These are phyloP conservation scores for Sphyrna mokarran DNA, from an alignment of 2,113 vertebrate species.

Conservation along the genomic window DNA sequence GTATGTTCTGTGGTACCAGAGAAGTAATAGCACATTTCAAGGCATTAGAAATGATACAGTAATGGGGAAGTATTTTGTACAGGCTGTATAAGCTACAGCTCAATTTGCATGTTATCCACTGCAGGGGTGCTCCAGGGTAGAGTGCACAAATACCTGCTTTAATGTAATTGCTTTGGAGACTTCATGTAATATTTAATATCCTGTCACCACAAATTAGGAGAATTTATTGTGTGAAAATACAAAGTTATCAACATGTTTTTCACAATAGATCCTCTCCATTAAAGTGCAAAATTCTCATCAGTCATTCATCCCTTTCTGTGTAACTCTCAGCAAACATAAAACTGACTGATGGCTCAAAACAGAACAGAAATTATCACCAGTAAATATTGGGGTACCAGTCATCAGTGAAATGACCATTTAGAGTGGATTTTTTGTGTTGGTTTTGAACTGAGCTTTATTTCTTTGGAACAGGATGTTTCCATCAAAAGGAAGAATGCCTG, in stretches of 20 bases:
- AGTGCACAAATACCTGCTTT: conserved; percentile 83
- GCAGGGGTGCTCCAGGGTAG: conserved; percentile 63
- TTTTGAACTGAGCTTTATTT: background rate
- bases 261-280: background rate
- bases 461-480: background rate
- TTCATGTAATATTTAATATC: conserved; percentile 84
- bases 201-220: conserved; percentile 80
- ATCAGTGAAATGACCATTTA: background rate
- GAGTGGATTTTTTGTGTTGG: background rate
- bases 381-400: background rate
- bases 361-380: background rate
- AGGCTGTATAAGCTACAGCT: conserved; percentile 15
- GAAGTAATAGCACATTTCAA: background rate
- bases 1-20: background rate
- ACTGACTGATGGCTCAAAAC: background rate
- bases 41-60: background rate
- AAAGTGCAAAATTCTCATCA: conserved; percentile 12
- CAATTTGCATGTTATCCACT: conserved; percentile 72
- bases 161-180: conserved; percentile 90
- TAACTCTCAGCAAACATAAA: background rate
- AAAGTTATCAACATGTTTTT: conserved; percentile 34
- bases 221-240: conserved; percentile 42
- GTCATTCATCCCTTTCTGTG: background rate
- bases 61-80: background rate
- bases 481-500: background rate